Conservation (phyloP, 2,888 invertebrate genomes). For the Doris montereyensis region DNA sequence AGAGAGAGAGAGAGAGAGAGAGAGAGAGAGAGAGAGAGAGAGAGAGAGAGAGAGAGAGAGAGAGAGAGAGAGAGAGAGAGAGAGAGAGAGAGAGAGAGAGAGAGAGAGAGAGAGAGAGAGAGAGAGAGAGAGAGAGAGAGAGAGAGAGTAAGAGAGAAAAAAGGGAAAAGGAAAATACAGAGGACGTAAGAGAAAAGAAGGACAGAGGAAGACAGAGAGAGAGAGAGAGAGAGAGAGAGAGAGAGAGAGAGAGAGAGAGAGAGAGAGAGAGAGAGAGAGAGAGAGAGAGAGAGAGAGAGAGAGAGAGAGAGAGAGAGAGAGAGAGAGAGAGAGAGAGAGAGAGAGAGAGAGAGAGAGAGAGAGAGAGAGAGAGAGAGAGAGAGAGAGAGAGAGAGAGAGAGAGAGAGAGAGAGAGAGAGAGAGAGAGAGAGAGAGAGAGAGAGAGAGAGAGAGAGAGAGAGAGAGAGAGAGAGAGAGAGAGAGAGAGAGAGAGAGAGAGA, state of each 20-base stretch:
- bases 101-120: neutral
- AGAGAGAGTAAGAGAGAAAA: neutral
- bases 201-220: too few species aligned
- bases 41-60: too few species aligned
- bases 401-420: neutral
- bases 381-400: neutral
- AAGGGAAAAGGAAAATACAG: neutral
- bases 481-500: conserved; percentile 2
- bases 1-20: neutral
- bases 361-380: neutral
- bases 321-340: neutral
- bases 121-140: conserved; percentile 4
- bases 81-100: neutral
- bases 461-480: neutral
- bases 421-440: neutral
- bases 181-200: neutral
- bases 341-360: neutral
- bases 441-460: conserved; percentile 1
- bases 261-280: too few species aligned
- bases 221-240: too few species aligned
- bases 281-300: too few species aligned
- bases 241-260: too few species aligned
- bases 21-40: neutral
- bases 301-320: too few species aligned
- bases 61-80: conserved; percentile 7